Percentiles rank a stretch among this genome's conserved stretches.
Evolutionary conservation across 2,113 vertebrate species (phyloP).

Genomic region (Bujurquina vittata): DNA sequence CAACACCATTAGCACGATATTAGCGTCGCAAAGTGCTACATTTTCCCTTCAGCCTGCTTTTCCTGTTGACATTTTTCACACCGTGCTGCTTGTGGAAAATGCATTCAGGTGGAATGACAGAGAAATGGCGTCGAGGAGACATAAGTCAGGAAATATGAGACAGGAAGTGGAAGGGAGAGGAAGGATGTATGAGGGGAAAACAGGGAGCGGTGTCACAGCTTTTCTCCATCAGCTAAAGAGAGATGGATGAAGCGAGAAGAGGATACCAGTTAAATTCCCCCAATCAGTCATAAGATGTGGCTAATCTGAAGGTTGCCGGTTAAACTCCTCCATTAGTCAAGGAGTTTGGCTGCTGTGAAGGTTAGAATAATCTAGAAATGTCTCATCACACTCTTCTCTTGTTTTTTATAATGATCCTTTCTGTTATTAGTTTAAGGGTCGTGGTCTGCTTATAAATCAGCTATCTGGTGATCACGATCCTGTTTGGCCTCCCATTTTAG

Average conservation of each 20-base stretch:
- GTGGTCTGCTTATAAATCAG: background rate
- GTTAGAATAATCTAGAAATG: slow-evolving; percentile 47
- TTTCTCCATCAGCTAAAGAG: slow-evolving; percentile 60
- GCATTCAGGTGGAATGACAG: slow-evolving; percentile 42
- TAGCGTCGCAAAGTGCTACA: slow-evolving; percentile 20
- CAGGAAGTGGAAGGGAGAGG: slow-evolving; percentile 36
- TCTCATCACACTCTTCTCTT: slow-evolving; percentile 6
- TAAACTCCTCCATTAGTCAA: slow-evolving; percentile 52
- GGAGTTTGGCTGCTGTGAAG: slow-evolving; percentile 41
- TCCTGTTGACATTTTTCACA: slow-evolving; percentile 43
- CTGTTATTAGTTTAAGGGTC: background rate
- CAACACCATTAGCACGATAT: slow-evolving; percentile 50
- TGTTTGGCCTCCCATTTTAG: background rate
- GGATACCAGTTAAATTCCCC: slow-evolving; percentile 34
- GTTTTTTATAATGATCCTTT: background rate
- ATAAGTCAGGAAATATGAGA: slow-evolving; percentile 61
- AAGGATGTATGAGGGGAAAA: slow-evolving; percentile 45
- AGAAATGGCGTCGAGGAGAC: slow-evolving; percentile 34
- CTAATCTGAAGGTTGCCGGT: slow-evolving; percentile 59
- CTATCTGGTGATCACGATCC: background rate
- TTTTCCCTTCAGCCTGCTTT: background rate
- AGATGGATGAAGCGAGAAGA: slow-evolving; percentile 53
- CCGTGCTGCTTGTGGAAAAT: slow-evolving; percentile 12
- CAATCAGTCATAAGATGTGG: slow-evolving; percentile 49
- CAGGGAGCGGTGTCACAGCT: slow-evolving; percentile 54